Conservation (phyloP, 1,140 invertebrate genomes). For the Drosophila bifasciata region DNA sequence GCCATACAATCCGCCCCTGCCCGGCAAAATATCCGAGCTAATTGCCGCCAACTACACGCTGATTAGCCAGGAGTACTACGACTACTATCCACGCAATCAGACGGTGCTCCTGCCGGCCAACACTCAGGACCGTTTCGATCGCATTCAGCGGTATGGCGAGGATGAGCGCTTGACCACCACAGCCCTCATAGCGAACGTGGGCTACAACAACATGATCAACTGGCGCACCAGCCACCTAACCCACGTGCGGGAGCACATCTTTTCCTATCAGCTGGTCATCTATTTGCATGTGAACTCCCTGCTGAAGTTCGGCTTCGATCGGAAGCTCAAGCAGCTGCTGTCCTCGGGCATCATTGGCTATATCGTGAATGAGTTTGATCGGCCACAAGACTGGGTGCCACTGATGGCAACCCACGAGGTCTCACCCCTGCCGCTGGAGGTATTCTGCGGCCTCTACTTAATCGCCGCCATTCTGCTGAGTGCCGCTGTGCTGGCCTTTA, state of each 20-base stretch:
- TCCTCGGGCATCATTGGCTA: slow-evolving; percentile 56
- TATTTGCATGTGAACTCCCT: slow-evolving; percentile 53
- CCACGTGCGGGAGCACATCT: slow-evolving; percentile 59
- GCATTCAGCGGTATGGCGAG: slow-evolving; percentile 13
- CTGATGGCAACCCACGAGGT: slow-evolving; percentile 2
- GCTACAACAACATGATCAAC: slow-evolving; percentile 49
- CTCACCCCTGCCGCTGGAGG: slow-evolving; percentile 16
- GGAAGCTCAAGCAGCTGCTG: slow-evolving; percentile 63
- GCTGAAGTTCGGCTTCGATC: slow-evolving; percentile 61
- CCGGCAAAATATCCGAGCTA: slow-evolving; percentile 42
- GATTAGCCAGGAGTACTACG: slow-evolving; percentile 44
- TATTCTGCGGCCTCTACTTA: slow-evolving; percentile 50
- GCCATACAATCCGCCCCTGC: slow-evolving; percentile 35
- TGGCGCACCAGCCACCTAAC: slow-evolving; percentile 43
- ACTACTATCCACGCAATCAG: slow-evolving; percentile 50
- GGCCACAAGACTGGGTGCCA: not conserved
- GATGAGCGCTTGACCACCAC: slow-evolving; percentile 20
- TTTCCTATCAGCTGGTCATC: slow-evolving; percentile 63
- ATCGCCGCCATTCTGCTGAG: slow-evolving; percentile 28
- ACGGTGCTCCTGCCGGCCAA: slow-evolving; percentile 18
- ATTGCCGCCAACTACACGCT: slow-evolving; percentile 35
- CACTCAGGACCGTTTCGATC: slow-evolving; percentile 33
- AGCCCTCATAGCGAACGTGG: slow-evolving; percentile 45
- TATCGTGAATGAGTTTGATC: slow-evolving; percentile 44
- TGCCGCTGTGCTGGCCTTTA: slow-evolving; percentile 29